A percentile compares a stretch with the other conserved stretches of the same genome.
Conservation (phyloP, 92 coral and sea anemone species). For the Isaurus tuberculatus region DNA sequence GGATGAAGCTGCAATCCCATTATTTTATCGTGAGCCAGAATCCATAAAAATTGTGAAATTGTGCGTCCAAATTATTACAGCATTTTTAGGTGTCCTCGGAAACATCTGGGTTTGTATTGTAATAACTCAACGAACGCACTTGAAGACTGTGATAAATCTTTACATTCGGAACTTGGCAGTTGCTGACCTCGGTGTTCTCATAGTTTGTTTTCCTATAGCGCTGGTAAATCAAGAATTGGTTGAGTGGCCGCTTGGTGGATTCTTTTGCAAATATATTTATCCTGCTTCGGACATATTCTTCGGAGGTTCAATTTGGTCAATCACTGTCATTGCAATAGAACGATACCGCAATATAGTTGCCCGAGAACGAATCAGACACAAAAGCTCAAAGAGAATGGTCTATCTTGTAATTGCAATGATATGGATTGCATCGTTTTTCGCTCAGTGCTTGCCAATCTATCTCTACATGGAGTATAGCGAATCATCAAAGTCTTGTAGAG, state of each 20-base stretch:
- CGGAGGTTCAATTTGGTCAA: constrained; percentile 37
- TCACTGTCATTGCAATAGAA: constrained; percentile 39
- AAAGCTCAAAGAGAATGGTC: constrained; percentile 27
- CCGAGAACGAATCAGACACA: constrained; percentile 17
- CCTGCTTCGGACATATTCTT: constrained; percentile 31
- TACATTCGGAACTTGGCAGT: constrained; percentile 40
- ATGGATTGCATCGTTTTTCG: constrained; percentile 14
- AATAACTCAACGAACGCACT: background rate
- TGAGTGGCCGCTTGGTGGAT: constrained; percentile 30
- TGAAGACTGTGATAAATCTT: constrained; percentile 30
- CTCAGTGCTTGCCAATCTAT: constrained; percentile 32
- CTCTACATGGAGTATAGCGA: constrained; percentile 15
- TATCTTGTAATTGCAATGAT: background rate
- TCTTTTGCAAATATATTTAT: constrained; percentile 38
- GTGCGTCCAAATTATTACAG: background rate
- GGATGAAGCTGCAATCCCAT: background rate
- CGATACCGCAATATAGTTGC: constrained; percentile 42
- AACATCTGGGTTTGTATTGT: constrained; percentile 19
- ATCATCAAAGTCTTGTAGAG: background rate
- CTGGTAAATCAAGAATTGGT: constrained; percentile 6
- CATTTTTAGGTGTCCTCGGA: constrained; percentile 23
- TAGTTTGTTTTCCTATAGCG: constrained; percentile 8
- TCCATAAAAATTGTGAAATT: constrained; percentile 24
- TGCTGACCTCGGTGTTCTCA: constrained; percentile 34
- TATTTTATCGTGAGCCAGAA: constrained; percentile 36